phyloP scores from a whole-genome alignment of 2,888 invertebrate species.

The Oithona nana region DNA sequence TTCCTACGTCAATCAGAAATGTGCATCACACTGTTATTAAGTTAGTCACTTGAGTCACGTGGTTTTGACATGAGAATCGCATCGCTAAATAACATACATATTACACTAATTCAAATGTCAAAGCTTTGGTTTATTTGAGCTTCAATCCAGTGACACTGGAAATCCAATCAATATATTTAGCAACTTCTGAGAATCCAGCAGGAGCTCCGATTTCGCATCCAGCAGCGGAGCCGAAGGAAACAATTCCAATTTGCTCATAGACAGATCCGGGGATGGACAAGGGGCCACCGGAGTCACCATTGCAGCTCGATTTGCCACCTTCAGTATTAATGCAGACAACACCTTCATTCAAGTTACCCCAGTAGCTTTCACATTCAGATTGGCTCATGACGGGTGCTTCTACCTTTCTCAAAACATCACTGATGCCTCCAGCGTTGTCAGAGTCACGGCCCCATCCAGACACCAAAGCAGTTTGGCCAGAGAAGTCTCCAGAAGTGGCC shows the following conservation, averaged over 20 bases:
- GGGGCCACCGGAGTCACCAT: conserved; percentile 25
- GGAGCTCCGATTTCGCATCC: conserved; percentile 28
- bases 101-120: too few species aligned
- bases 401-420: neutral
- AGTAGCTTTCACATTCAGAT: conserved; percentile 10
- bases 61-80: too few species aligned
- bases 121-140: too few species aligned
- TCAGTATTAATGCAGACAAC: conserved; percentile 18
- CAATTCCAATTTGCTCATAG: conserved; percentile 22
- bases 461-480: neutral
- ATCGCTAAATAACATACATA: too few species aligned
- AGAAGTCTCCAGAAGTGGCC: neutral
- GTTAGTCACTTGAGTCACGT: too few species aligned
- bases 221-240: conserved; percentile 26
- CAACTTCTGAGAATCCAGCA: conserved; percentile 28
- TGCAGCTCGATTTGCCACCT: conserved; percentile 19
- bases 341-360: conserved; percentile 15
- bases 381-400: neutral
- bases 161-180: conserved; percentile 28
- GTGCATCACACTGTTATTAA: too few species aligned
- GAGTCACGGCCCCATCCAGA: neutral
- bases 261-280: conserved; percentile 22
- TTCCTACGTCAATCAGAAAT: too few species aligned
- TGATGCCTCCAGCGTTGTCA: neutral
- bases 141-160: conserved; percentile 23